Percentiles rank a stretch among this genome's conserved stretches.
phyloP scores from a whole-genome alignment of 2,113 vertebrate species.

The Phalacrocorax brasilianus region DNA sequence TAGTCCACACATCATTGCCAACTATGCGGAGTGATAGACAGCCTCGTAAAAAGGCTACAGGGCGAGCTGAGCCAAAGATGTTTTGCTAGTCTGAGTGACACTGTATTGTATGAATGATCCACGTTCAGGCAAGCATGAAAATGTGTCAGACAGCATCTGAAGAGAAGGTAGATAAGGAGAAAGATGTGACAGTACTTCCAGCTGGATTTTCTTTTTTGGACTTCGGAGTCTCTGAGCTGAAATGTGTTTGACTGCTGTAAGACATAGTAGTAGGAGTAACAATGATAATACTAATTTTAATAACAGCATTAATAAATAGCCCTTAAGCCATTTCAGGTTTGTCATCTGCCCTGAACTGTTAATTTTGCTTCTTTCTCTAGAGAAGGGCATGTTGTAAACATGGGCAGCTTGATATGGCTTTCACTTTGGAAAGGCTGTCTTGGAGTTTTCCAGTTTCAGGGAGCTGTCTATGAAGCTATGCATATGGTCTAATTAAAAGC shows the following conservation, averaged over 20 bases:
- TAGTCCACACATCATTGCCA: conserved; percentile 43
- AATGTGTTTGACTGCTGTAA: neutral
- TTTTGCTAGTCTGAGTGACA: neutral
- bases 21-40: conserved; percentile 1
- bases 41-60: conserved; percentile 19
- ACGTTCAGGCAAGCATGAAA: neutral
- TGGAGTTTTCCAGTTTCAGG: conserved; percentile 22
- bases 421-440: conserved; percentile 18
- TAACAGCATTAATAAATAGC: neutral
- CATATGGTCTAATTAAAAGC: conserved; percentile 29
- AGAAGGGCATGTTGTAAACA: neutral
- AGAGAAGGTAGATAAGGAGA: neutral
- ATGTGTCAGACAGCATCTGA: neutral
- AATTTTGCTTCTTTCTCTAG: neutral
- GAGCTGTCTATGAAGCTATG: neutral
- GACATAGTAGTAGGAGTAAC: neutral
- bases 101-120: neutral
- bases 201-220: neutral
- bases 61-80: neutral
- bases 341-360: conserved; percentile 16
- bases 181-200: neutral
- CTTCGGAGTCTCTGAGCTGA: neutral
- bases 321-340: conserved; percentile 29
- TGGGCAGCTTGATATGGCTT: neutral
- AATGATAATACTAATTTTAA: neutral